Evolutionary conservation across 2,113 vertebrate genomes (phyloP), one percentile per base, ranked within the genome.

Genomic region (Anthoscopus minutus): DNA sequence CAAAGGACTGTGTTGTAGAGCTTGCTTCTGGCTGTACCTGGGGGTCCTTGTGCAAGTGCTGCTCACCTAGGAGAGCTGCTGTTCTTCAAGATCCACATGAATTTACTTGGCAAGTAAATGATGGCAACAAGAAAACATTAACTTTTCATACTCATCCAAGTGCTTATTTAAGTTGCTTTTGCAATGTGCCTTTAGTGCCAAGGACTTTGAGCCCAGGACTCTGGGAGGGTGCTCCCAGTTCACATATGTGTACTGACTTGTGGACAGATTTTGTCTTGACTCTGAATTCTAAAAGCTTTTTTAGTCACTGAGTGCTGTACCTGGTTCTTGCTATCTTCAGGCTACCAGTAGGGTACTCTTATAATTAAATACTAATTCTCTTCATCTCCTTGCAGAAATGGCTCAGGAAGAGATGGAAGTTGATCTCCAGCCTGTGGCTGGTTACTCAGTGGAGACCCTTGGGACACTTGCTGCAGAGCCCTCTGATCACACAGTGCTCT

Each of bases 351-450:
- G 9, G 18, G 24, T 30, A 17, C 7, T 1, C n/a, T 53, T 67
- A 21, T 2, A 69, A 79, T 28, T 79, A 47, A 81, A 51, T 24
- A 8, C 38, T 38, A 3, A 0, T 58, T 76, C 81, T 81, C 78
- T 92, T 92, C 31, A 24, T 21, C 53, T 93, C 44, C 66, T 79
- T 81, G 37, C 84, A 97, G 98, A 81, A 85, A 98, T 98, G 97
- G 96, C 97, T 79, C 91, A 98, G 83, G 99, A 99, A 95, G 97
- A 98, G 95, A 99, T 99, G 98, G 98, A 99, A 67, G 96, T 98
- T 53, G 98, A 99, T 80, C 72, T 98, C 57, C 96, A 97, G 0
- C 20, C 81, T 4, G 95, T 53, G 8, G 70, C 70, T 40, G 65
- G 16, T 35, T 86, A 71, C 38, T 38, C 56, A 6, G n/a, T 69